Evolutionary conservation across 2,888 invertebrate species (phyloP).

Genomic region (Amphimallon solstitiale): DNA sequence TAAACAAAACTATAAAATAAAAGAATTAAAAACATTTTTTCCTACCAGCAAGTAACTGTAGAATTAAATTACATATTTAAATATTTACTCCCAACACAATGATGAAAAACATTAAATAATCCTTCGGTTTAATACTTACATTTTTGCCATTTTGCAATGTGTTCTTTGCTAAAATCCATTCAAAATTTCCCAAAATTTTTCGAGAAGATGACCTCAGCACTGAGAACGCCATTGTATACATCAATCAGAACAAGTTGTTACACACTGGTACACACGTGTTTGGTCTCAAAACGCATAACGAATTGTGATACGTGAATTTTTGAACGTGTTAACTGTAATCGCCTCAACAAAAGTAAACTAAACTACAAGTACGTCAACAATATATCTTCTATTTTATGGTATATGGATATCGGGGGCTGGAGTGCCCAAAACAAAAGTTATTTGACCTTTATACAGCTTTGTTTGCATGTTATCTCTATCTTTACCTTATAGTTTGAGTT

Average conservation of each 20-base stretch:
- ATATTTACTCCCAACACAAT: no score
- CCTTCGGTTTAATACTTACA: no score
- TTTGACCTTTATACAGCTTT: slow-evolving; percentile 17
- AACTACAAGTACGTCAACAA: no score
- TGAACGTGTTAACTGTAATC: no score
- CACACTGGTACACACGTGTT: slow-evolving; percentile 19
- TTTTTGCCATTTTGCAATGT: slow-evolving; percentile 13
- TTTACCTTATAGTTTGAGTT: no score
- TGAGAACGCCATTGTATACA: slow-evolving; percentile 36
- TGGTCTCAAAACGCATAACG: not conserved
- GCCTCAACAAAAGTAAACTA: no score
- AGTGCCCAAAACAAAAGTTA: slow-evolving; percentile 21
- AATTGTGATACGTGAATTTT: not conserved
- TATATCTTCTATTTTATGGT: no score
- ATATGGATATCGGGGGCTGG: not conserved
- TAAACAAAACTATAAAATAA: no score
- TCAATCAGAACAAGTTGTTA: not conserved
- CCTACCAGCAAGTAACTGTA: no score
- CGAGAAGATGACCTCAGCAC: slow-evolving; percentile 27
- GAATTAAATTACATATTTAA: no score
- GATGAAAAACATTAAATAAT: no score
- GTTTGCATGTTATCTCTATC: slow-evolving; percentile 2
- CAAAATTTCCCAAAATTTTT: slow-evolving; percentile 32
- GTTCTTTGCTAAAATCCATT: slow-evolving; percentile 24
- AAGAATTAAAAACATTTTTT: no score